phyloP scores from a whole-genome alignment of 2,113 vertebrate genomes.

The Albula goreensis region DNA sequence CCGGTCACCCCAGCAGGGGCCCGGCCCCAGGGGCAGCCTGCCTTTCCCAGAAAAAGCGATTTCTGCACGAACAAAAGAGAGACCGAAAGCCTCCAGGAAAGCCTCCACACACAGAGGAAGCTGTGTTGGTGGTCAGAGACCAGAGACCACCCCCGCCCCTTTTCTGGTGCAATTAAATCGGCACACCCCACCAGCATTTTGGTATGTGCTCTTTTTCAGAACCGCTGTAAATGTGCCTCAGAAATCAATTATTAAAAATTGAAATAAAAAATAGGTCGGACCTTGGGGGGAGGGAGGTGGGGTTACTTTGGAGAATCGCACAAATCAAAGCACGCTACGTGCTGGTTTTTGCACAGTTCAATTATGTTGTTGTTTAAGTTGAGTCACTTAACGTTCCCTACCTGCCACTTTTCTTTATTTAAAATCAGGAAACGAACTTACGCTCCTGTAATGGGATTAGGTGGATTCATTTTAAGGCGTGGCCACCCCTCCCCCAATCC shows the following conservation, averaged over 20 bases:
- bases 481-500: too few relatives aligned
- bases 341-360: slow-evolving; percentile 57
- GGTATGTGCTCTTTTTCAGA: slow-evolving; percentile 49
- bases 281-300: not conserved
- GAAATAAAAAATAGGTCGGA: slow-evolving; percentile 37
- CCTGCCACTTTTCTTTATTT: slow-evolving; percentile 18
- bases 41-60: slow-evolving; percentile 6
- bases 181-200: slow-evolving; percentile 35
- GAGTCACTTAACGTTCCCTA: not conserved
- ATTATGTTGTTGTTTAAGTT: slow-evolving; percentile 62
- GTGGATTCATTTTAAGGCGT: not conserved
- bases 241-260: slow-evolving; percentile 65
- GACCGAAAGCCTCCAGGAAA: not conserved
- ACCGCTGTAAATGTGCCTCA: slow-evolving; percentile 59
- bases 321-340: slow-evolving; percentile 62
- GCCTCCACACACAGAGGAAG: not conserved
- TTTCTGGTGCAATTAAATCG: slow-evolving; percentile 36
- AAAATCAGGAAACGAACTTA: slow-evolving; percentile 29
- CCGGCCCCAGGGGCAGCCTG: slow-evolving; percentile 28
- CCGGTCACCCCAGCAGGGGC: slow-evolving; percentile 39
- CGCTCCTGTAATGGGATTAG: not conserved
- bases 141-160: not conserved
- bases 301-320: slow-evolving; percentile 58
- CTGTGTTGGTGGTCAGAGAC: not conserved
- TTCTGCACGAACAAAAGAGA: not conserved